Evolutionary conservation across 2,113 vertebrate genomes (phyloP).

Genomic region (Leiothrix lutea): DNA sequence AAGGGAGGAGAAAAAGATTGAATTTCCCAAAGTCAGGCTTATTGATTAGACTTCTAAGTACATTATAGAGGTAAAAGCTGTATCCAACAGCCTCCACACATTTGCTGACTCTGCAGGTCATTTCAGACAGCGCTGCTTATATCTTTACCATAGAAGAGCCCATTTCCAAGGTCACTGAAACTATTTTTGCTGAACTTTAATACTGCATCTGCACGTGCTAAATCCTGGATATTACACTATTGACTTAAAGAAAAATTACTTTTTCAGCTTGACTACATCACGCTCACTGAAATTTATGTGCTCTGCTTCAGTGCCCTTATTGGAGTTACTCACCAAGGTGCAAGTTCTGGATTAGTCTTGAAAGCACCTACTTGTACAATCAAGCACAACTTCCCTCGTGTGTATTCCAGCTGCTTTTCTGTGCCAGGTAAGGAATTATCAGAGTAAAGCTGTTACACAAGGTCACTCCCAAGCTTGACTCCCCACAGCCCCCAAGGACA

Average conservation of each 20-base stretch:
- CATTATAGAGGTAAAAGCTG: constrained; percentile 56
- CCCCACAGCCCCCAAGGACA: neutral
- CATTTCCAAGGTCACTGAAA: constrained; percentile 60
- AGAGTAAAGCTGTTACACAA: neutral
- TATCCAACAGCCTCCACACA: constrained; percentile 24
- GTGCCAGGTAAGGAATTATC: neutral
- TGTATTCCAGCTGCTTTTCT: neutral
- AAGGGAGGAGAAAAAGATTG: constrained; percentile 4
- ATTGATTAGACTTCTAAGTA: constrained; percentile 64
- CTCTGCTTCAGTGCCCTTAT: constrained; percentile 5
- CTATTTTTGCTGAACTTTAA: constrained; percentile 53
- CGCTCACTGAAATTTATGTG: constrained; percentile 21
- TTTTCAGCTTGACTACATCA: constrained; percentile 43
- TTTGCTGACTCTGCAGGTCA: constrained; percentile 56
- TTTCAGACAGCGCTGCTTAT: constrained; percentile 3
- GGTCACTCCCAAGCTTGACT: neutral
- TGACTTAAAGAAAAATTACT: constrained; percentile 51
- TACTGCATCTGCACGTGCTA: constrained; percentile 18
- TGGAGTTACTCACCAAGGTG: constrained; percentile 3
- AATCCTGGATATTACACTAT: constrained; percentile 56
- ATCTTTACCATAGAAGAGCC: constrained; percentile 9
- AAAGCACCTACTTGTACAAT: neutral
- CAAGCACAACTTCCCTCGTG: neutral
- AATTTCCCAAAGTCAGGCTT: constrained; percentile 67
- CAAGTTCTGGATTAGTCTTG: constrained; percentile 22